Evolutionary conservation across 2,797 vertebrate genomes (phyloP), one percentile per base, ranked within the genome.

Genomic region (Morus bassanus): DNA sequence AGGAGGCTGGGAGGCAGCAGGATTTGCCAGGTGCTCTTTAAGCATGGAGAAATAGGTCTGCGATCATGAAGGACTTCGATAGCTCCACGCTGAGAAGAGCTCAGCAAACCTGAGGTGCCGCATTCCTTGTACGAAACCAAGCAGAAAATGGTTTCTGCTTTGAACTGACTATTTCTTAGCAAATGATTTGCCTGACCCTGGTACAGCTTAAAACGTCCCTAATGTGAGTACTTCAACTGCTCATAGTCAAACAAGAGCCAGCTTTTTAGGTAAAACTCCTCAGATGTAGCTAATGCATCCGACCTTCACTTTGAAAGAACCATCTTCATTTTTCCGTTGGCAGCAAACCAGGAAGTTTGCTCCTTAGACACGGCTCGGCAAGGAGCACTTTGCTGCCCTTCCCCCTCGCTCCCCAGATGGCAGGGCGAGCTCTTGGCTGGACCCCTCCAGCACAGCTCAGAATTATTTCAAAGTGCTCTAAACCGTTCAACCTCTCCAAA

Each of bases 81-180:
- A 91, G 84, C 45, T 76, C 59, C 54, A 57, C 35, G n/a, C 0
- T n/a, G 13, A 87, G n/a, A 77, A 27, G 57, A 90, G 77, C 54
- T 46, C 4, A 5, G 72, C 39, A 82, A 96, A 95, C 85, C 74
- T 90, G 95, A 93, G 70, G 25, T 68, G 79, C 92, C 2, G 23
- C 94, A 96, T 95, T 96, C 82, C 85, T 96, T 51, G 70, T 68
- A 45, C 0, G 1, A 95, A 94, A 74, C 72, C 75, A 92, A 83
- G 85, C 84, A 94, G 84, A 88, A 95, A 94, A 95, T 35, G 27
- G 19, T 57, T 94, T 81, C 84, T 85, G 72, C 64, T 92, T 72
- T 76, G 51, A 85, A 91, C 39, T 88, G 50, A 48, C 33, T 54
- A 15, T 84, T 91, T 72, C 88, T 65, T 80, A 89, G 84, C 35